These are phyloP conservation scores for Oscheius onirici DNA, from an alignment of 2,888 invertebrate species.

Conservation along the genomic window DNA sequence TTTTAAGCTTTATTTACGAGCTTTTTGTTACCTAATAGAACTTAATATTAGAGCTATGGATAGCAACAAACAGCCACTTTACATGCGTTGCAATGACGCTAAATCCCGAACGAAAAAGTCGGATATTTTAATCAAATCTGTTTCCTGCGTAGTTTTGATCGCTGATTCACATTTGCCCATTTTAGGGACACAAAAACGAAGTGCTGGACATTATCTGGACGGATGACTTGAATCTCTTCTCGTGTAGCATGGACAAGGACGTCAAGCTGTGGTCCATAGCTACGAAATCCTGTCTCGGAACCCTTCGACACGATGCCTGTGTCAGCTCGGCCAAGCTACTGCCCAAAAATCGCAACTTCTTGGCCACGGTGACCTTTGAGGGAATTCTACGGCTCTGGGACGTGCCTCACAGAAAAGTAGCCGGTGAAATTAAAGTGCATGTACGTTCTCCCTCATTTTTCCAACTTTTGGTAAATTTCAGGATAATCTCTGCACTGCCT, in stretches of 20 bases:
- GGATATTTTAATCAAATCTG: too few species aligned
- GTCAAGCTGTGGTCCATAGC: conserved; percentile 97
- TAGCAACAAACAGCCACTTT: too few species aligned
- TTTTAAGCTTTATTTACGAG: conserved; percentile 36
- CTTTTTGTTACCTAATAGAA: too few species aligned
- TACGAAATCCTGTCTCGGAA: conserved; percentile 92
- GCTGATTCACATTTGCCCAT: background rate
- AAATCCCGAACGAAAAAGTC: too few species aligned
- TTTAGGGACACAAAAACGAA: conserved; percentile 90
- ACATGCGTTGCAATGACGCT: too few species aligned
- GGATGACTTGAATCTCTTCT: conserved; percentile 76
- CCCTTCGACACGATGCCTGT: conserved; percentile 98
- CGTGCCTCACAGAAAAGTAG: conserved; percentile 87
- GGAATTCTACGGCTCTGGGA: conserved; percentile 98
- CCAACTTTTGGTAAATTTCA: conserved; percentile 25
- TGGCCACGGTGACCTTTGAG: conserved; percentile 75
- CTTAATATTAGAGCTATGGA: too few species aligned
- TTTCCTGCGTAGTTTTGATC: too few species aligned
- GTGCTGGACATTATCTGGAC: conserved; percentile 97
- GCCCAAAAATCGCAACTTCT: conserved; percentile 78
- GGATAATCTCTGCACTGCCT: conserved; percentile 71
- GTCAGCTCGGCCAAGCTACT: conserved; percentile 81
- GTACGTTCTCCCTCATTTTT: background rate
- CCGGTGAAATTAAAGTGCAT: conserved; percentile 58
- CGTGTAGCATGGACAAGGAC: conserved; percentile 78